A percentile compares a stretch with the other conserved stretches of the same genome.
phyloP scores from a whole-genome alignment of 53 echinoderm and acorn worm genomes.

The Echinometra lucunter region DNA sequence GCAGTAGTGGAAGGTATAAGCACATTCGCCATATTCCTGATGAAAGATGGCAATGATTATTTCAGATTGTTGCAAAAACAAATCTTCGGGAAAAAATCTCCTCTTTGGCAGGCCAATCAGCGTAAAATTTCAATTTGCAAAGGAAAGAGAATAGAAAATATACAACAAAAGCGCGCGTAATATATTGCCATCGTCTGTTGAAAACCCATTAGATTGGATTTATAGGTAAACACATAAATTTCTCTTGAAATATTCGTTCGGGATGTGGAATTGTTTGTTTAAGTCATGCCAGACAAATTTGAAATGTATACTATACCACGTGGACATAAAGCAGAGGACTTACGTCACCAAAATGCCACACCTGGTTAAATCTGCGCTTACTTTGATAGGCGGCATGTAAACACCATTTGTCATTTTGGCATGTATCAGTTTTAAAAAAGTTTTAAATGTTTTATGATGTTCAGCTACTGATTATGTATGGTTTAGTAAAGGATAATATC shows the following conservation, averaged over 20 bases:
- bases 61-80: conserved; percentile 30
- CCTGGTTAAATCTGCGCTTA: not conserved
- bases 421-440: not conserved
- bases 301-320: conserved; percentile 15
- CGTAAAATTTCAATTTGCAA: conserved; percentile 3
- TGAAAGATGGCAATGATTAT: conserved; percentile 33
- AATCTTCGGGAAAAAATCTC: not conserved
- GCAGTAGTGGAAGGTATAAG: conserved; percentile 4
- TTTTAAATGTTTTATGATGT: not conserved
- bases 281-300: conserved; percentile 38
- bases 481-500: not conserved
- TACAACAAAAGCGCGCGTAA: conserved; percentile 16
- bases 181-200: conserved; percentile 42
- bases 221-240: conserved; percentile 49
- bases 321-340: not conserved
- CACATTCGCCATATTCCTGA: conserved; percentile 30
- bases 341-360: conserved; percentile 18
- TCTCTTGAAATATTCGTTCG: not conserved
- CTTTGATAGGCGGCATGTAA: not conserved
- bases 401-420: not conserved
- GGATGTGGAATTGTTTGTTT: conserved; percentile 36
- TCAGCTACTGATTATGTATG: not conserved
- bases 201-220: conserved; percentile 40
- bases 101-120: conserved; percentile 30
- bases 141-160: not conserved